Evolutionary conservation across 2,113 vertebrate genomes (phyloP), one percentile per base, ranked within the genome.

Genomic region (Lagopus leucura): DNA sequence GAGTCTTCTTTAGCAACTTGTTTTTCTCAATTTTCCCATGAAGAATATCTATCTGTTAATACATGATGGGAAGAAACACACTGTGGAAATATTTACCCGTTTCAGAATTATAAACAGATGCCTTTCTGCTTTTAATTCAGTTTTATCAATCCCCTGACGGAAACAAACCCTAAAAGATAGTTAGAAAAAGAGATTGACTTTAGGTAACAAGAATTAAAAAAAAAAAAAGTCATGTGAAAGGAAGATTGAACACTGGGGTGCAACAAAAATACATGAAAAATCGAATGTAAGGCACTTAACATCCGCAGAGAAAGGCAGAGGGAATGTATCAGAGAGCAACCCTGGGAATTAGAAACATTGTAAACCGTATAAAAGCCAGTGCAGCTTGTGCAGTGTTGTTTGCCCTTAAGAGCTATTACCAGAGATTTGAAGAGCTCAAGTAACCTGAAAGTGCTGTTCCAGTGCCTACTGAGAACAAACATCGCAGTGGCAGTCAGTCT

Each of bases 101-200:
- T 93, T 86, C 20, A 79, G 78, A 89, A 71, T 91, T 93, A 65
- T 52, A 79, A 96, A 92, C 87, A 93, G 82, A 93, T 89, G 91
- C 63, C 9, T 87, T 40, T 72, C 52, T 87, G 78, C 47, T 93
- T 89, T 92, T 71, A 91, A 82, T 92, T 94, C 64, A 30, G 48
- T 78, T 93, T 92, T 93, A 91, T 43, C 36, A 3, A 92, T 93
- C 87, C 84, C 66, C 61, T 91, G 47, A 73, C 57, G 86, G 79
- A 91, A 90, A 30, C 16, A 93, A 91, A 74, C 25, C 10, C 36
- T 92, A 45, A 65, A 91, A 73, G 17, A 48, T 8, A 76, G 32
- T 45, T 76, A 58, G 5, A 3, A 63, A 70, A 18, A 79, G 2
- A 28, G 2, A 42, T 17, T 40, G 7, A 45, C 50, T 77, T 84